Base-by-base conservation (phyloP, 2,113 vertebrate species). In the Andinoacara biseriatus region DNA sequence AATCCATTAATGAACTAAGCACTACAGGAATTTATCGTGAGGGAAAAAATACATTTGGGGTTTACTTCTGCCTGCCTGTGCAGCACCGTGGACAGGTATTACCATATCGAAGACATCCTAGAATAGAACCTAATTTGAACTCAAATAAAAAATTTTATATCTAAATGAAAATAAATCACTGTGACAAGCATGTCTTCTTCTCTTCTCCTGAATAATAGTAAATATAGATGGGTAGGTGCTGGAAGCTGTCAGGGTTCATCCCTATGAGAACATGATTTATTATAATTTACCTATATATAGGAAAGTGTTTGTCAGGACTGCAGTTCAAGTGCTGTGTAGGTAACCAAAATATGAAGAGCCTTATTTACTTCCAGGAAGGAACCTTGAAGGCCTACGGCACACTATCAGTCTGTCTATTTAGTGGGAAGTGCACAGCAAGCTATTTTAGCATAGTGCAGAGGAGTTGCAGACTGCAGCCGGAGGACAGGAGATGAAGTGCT, bases 381-480 rank as follows among this genome's bases (percentile, higher is more conserved):
- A 62, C 43, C 49, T 38, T 6, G 56, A 84, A 76, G 56, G 65
- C 81, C 38, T 24, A 60, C 78, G 61, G 87, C 57, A 38, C n/a
- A 57, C 62, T 40, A 74, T 61, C 49, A 63, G 49, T 20, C 69
- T 61, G 74, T 83, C 82, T 76, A 49, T 60, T 17, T 10, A 9
- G 33, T 75, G 49, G 24, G 82, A 83, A 78, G 78, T 83, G 62
- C 67, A 54, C 14, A 5, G 61, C 49, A 60, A 76, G 83, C 79
- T 80, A 83, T 90, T 92, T 87, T 58, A 74, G 82, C 54, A 22
- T 33, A 52, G 31, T 65, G 75, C 76, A 87, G 82, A 72, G 52
- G 20, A 69, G 75, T 52, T 80, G 65, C 35, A 81, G 82, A 2
- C 57, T 46, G 31, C 22, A 80, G 74, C 77, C 65, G 31, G 33